Percentiles rank a stretch among this genome's conserved stretches.
These are phyloP conservation scores for Busseola fusca DNA, from an alignment of 2,888 invertebrate genomes.

Conservation along the genomic window DNA sequence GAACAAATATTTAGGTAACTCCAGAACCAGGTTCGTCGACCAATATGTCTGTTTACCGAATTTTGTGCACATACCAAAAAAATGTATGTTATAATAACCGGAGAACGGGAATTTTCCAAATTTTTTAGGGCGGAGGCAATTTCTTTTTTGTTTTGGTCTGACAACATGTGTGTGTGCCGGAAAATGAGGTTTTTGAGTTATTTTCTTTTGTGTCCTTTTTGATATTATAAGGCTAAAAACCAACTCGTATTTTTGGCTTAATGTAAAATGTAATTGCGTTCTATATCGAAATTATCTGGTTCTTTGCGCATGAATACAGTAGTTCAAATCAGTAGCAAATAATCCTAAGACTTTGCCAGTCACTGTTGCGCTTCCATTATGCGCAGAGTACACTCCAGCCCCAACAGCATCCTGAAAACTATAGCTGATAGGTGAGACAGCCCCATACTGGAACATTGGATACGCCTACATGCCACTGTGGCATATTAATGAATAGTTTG, in stretches of 20 bases:
- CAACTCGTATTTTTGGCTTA: neutral
- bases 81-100: conserved; percentile 25
- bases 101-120: conserved; percentile 6
- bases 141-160: conserved; percentile 11
- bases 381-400: no score
- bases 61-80: conserved; percentile 20
- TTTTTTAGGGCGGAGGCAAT: conserved; percentile 6
- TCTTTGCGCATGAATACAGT: neutral
- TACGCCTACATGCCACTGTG: no score
- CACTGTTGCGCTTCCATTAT: no score
- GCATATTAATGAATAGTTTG: no score
- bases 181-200: conserved; percentile 11
- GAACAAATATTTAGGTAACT: conserved; percentile 45
- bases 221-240: neutral
- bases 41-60: conserved; percentile 48
- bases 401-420: no score
- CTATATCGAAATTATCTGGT: neutral
- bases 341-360: neutral
- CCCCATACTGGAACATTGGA: no score
- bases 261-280: neutral
- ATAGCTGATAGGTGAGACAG: no score
- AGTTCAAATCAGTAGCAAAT: neutral
- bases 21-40: conserved; percentile 29
- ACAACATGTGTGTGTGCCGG: conserved; percentile 29
- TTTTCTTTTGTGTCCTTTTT: conserved; percentile 3